These are phyloP conservation scores for Chitala chitala DNA, from an alignment of 2,113 vertebrate species.

Conservation along the genomic window DNA sequence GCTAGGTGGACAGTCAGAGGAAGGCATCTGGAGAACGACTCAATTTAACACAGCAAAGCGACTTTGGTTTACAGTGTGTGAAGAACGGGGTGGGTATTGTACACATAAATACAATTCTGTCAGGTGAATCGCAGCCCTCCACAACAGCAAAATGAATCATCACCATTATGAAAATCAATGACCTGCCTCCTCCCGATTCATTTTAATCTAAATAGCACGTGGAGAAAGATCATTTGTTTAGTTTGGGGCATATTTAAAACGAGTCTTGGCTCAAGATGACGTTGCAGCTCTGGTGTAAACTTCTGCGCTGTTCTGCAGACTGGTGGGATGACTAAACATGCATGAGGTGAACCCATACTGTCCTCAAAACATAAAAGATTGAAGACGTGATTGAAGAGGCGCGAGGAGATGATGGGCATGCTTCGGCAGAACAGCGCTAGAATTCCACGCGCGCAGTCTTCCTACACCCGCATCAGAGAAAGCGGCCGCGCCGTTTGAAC, in stretches of 20 bases:
- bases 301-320: conserved; percentile 51
- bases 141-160: conserved; percentile 7
- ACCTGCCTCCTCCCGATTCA: not conserved
- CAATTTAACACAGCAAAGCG: not conserved
- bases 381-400: conserved; percentile 35
- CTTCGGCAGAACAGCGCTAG: not conserved
- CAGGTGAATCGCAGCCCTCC: no score
- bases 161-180: conserved; percentile 17
- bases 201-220: not conserved
- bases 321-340: conserved; percentile 56
- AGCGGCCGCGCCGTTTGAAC: not conserved
- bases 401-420: no score
- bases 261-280: no score
- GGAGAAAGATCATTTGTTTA: not conserved
- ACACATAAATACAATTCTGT: no score
- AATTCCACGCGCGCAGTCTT: not conserved
- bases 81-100: no score
- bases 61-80: no score
- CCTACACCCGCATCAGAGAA: not conserved
- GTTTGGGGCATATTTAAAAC: conserved; percentile 1
- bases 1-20: not conserved
- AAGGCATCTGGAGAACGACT: not conserved
- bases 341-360: conserved; percentile 52
- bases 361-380: conserved; percentile 55
- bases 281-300: conserved; percentile 45